Percentiles rank a stretch among this genome's conserved stretches.
Evolutionary conservation across 2,888 invertebrate genomes (phyloP).

Genomic region (Branchellion lobata): DNA sequence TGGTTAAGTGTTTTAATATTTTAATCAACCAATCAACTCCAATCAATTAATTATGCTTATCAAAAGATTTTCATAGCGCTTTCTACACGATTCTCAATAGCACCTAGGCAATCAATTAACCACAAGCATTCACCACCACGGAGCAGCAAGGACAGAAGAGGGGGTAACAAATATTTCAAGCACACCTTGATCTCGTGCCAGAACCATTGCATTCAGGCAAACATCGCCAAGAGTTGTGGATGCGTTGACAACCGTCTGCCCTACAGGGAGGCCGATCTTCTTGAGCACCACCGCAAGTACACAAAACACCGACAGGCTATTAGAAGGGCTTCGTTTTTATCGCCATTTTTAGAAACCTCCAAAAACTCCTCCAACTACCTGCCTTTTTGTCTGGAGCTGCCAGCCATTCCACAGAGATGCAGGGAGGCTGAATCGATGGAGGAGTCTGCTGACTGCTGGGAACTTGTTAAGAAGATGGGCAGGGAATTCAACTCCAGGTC

Average conservation of each 20-base stretch:
- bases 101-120: too few species aligned
- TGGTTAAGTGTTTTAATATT: slow-evolving; percentile 35
- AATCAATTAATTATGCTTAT: too few species aligned
- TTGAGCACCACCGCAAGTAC: not conserved
- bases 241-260: slow-evolving; percentile 50
- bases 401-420: slow-evolving; percentile 42
- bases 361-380: not conserved
- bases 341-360: not conserved
- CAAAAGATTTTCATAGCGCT: too few species aligned
- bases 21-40: slow-evolving; percentile 45
- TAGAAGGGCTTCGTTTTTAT: not conserved
- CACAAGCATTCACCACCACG: too few species aligned
- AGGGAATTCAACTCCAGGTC: slow-evolving; percentile 16
- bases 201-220: slow-evolving; percentile 52
- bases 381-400: slow-evolving; percentile 51
- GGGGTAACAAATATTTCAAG: too few species aligned
- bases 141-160: too few species aligned
- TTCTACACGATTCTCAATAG: not conserved
- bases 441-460: not conserved
- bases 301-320: not conserved
- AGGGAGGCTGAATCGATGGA: slow-evolving; percentile 8
- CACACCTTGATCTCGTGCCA: slow-evolving; percentile 53
- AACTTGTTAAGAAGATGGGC: not conserved
- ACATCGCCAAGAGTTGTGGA: slow-evolving; percentile 51
- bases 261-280: slow-evolving; percentile 23